Conservation (phyloP, 2,797 vertebrate genomes). For the Darevskia nairensis region DNA sequence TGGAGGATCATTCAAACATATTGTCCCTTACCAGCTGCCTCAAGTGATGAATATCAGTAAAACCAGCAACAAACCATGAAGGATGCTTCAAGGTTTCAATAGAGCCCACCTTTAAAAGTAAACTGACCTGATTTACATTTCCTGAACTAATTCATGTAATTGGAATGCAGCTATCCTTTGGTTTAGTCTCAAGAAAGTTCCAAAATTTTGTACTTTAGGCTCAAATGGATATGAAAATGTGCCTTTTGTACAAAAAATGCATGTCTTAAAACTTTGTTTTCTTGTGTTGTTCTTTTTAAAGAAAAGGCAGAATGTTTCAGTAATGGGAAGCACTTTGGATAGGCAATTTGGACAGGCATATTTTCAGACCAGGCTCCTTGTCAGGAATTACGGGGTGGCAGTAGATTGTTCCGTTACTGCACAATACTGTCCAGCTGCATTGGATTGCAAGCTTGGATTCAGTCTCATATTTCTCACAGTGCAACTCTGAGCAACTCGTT, state of each 20-base stretch:
- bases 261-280: too few species aligned
- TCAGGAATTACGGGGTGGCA: neutral
- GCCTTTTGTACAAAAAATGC: too few species aligned
- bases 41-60: neutral
- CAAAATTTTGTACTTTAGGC: too few species aligned
- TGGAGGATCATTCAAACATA: neutral
- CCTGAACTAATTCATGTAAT: too few species aligned
- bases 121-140: too few species aligned
- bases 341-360: too few species aligned
- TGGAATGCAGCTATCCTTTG: too few species aligned
- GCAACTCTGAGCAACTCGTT: slow-evolving; percentile 18
- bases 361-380: neutral
- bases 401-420: neutral
- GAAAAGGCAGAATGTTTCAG: too few species aligned
- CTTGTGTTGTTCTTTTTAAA: too few species aligned
- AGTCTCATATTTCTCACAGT: slow-evolving; percentile 20
- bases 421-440: neutral
- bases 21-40: neutral
- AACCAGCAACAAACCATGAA: neutral
- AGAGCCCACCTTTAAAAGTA: neutral
- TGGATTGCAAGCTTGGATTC: slow-evolving; percentile 24
- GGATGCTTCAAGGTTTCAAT: neutral
- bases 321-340: too few species aligned
- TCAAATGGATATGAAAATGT: too few species aligned
- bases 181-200: too few species aligned